phyloP scores from a whole-genome alignment of 1,140 invertebrate species.

The Zaprionus vittiger region DNA sequence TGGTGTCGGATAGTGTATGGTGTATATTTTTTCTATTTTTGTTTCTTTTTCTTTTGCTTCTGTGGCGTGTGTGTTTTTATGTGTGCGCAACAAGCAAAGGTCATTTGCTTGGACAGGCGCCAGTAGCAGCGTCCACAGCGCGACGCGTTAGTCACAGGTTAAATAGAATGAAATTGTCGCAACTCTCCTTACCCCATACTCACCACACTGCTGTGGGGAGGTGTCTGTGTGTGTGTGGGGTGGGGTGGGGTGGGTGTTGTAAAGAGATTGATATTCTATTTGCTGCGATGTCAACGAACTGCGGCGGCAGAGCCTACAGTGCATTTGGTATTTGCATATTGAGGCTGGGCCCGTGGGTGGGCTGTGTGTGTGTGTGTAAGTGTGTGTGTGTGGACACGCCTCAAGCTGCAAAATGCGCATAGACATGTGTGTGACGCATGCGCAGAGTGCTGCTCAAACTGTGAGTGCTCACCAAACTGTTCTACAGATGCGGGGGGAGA shows the following conservation, averaged over 20 bases:
- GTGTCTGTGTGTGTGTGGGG: neutral
- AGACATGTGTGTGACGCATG: conserved; percentile 33
- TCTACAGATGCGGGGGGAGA: conserved; percentile 8
- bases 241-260: neutral
- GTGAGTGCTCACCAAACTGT: conserved; percentile 14
- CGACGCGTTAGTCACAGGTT: conserved; percentile 36
- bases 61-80: neutral
- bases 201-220: neutral
- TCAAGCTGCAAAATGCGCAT: neutral
- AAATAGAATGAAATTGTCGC: conserved; percentile 23
- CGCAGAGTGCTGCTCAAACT: conserved; percentile 18
- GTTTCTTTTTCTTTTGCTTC: neutral
- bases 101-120: conserved; percentile 48
- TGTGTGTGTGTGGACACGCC: neutral
- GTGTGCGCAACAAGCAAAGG: conserved; percentile 30
- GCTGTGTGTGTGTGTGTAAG: neutral
- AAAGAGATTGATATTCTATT: conserved; percentile 28
- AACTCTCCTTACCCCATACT: neutral
- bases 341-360: conserved; percentile 22
- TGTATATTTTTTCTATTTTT: neutral
- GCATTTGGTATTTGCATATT: conserved; percentile 45
- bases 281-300: conserved; percentile 47
- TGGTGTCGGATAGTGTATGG: conserved; percentile 9
- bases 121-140: conserved; percentile 4
- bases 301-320: conserved; percentile 9